These are phyloP conservation scores for Arothron firmamentum DNA, from an alignment of 2,113 vertebrate genomes.

Conservation along the genomic window DNA sequence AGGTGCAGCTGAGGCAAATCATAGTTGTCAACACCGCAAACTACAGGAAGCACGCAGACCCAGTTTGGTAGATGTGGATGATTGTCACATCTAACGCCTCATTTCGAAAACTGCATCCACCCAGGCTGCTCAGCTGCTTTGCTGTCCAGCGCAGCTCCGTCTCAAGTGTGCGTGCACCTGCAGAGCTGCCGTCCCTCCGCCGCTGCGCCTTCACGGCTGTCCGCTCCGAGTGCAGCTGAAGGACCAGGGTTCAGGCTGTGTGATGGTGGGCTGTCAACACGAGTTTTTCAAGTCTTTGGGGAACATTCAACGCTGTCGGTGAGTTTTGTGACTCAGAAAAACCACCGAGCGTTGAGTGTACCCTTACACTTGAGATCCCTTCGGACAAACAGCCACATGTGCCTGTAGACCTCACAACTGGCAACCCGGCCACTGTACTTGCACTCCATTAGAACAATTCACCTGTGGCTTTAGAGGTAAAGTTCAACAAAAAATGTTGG, in stretches of 20 bases:
- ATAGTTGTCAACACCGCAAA: not conserved
- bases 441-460: too few species aligned
- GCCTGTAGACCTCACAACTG: too few species aligned
- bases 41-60: not conserved
- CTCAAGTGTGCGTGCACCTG: conserved; percentile 15
- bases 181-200: conserved; percentile 22
- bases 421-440: too few species aligned
- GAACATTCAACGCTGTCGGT: conserved; percentile 98
- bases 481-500: not conserved
- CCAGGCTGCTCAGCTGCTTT: not conserved
- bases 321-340: conserved; percentile 81
- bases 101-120: not conserved
- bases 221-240: not conserved
- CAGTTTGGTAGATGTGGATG: not conserved
- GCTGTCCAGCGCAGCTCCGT: not conserved
- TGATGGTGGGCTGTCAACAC: conserved; percentile 19
- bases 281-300: conserved; percentile 58
- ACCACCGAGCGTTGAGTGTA: conserved; percentile 80
- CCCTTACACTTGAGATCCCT: conserved; percentile 55
- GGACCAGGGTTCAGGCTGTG: conserved; percentile 4
- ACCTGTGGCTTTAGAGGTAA: too few species aligned
- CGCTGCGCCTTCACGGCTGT: conserved; percentile 26
- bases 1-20: not conserved
- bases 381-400: conserved; percentile 3
- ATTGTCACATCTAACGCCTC: not conserved